Evolutionary conservation across 2,113 vertebrate genomes (phyloP), one percentile per base, ranked within the genome.

Genomic region (Cinclus mexicanus): DNA sequence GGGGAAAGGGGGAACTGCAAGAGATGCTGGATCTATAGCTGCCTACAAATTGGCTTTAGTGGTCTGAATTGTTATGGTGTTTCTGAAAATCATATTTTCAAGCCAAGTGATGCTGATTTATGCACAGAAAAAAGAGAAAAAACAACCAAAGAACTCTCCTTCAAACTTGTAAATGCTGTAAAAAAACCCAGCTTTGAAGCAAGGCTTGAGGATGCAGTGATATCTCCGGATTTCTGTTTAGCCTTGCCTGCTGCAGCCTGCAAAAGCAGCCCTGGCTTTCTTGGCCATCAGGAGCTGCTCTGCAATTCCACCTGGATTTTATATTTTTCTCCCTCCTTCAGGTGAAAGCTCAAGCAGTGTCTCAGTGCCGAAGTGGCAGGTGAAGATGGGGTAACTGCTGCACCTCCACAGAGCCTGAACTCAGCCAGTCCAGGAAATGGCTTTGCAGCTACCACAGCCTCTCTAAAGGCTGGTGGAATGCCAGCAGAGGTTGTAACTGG

Each of bases 341-440:
- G 55, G 12, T 26, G 31, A 57, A 65, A 83, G 18, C 55, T 80
- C 57, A 12, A 0, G 0, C 0, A 0, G 15, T 52, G 21, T 8
- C 35, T 60, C 42, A 23, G 61, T 9, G 42, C 69, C 0, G 0
- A 78, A 65, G 47, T 0, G 18, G n/a, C 28, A 56, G 25, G 33
- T 0, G 0, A 87, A 55, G 46, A 10, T 1, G 1, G 20, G 19
- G 39, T 7, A 2, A 14, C 17, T 71, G 56, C 52, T 63, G 61
- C 37, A 55, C 12, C 57, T 82, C n/a, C 33, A 4, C 2, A 0
- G 64, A 84, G 39, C 59, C 42, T 10, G 10, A 70, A 31, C 11
- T 23, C 5, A 9, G 57, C 20, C 21, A 18, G 23, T 11, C 16
- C 84, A 93, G 65, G 69, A 42, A 87, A 41, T 3, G 0, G 0